Evolutionary conservation across 2,797 vertebrate genomes (phyloP).

Genomic region (Holocentrus rufus): DNA sequence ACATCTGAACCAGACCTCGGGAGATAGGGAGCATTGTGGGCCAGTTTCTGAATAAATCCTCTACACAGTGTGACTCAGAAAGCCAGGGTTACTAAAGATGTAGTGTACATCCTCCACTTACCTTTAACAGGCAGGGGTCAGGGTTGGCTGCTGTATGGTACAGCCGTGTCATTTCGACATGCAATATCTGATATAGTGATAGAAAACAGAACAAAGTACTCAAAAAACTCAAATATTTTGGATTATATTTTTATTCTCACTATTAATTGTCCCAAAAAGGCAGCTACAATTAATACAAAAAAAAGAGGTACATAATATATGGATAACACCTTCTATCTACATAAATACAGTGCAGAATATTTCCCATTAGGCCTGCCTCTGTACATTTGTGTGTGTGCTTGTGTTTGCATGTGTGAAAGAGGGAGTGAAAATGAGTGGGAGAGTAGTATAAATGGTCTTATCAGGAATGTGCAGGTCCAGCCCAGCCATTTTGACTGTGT

Average conservation of each 20-base stretch:
- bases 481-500: slow-evolving; percentile 55
- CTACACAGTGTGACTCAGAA: slow-evolving; percentile 5
- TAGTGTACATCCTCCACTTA: background rate
- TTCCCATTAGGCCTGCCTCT: slow-evolving; percentile 26
- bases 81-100: background rate
- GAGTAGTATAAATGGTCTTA: slow-evolving; percentile 68
- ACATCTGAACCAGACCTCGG: slow-evolving; percentile 60
- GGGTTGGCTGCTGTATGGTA: background rate
- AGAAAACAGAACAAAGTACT: background rate
- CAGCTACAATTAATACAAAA: slow-evolving; percentile 3
- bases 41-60: slow-evolving; percentile 37
- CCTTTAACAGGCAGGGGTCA: background rate
- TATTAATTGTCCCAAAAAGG: slow-evolving; percentile 1
- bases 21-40: slow-evolving; percentile 49
- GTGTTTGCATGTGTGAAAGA: slow-evolving; percentile 33
- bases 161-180: background rate
- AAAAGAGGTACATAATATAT: slow-evolving; percentile 4
- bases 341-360: slow-evolving; percentile 60
- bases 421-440: slow-evolving; percentile 19
- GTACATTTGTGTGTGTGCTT: slow-evolving; percentile 40
- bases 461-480: slow-evolving; percentile 74
- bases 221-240: slow-evolving; percentile 3
- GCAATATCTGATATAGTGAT: background rate
- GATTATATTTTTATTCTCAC: slow-evolving; percentile 58
- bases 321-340: slow-evolving; percentile 29